Evolutionary conservation across 92 coral and sea anemone genomes (phyloP).

Genomic region (Porites rus): DNA sequence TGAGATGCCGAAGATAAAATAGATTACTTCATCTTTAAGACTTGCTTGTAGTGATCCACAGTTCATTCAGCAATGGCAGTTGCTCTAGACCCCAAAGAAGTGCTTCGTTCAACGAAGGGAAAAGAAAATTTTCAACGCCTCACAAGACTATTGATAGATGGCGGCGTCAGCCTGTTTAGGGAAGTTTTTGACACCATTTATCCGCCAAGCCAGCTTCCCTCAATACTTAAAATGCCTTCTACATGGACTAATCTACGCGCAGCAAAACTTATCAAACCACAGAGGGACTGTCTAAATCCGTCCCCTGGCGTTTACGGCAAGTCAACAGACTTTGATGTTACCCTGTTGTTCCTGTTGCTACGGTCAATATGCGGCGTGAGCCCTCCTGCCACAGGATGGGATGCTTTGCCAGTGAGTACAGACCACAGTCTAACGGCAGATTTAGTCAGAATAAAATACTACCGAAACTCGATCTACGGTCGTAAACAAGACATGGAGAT

Average conservation of each 20-base stretch:
- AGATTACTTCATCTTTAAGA: too few species aligned
- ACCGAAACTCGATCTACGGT: not conserved
- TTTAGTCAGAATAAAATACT: not conserved
- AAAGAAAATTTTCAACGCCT: constrained; percentile 19
- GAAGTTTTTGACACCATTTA: not conserved
- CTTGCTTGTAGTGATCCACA: not conserved
- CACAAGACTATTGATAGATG: constrained; percentile 6
- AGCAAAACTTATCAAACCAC: not conserved
- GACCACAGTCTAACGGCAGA: not conserved
- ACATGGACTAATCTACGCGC: not conserved
- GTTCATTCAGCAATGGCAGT: not conserved
- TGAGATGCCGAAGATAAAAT: too few species aligned
- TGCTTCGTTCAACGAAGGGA: not conserved
- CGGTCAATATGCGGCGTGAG: not conserved
- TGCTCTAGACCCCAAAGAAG: not conserved
- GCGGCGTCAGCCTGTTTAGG: not conserved
- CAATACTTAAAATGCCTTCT: not conserved
- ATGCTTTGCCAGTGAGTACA: not conserved
- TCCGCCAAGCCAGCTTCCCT: not conserved
- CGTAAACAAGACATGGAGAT: not conserved
- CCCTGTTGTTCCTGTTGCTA: not conserved
- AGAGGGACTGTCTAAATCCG: not conserved
- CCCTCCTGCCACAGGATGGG: not conserved
- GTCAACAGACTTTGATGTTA: constrained; percentile 1
- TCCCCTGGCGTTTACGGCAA: not conserved